Evolutionary conservation across 2,797 vertebrate genomes (phyloP).

Genomic region (Nannoperca australis): DNA sequence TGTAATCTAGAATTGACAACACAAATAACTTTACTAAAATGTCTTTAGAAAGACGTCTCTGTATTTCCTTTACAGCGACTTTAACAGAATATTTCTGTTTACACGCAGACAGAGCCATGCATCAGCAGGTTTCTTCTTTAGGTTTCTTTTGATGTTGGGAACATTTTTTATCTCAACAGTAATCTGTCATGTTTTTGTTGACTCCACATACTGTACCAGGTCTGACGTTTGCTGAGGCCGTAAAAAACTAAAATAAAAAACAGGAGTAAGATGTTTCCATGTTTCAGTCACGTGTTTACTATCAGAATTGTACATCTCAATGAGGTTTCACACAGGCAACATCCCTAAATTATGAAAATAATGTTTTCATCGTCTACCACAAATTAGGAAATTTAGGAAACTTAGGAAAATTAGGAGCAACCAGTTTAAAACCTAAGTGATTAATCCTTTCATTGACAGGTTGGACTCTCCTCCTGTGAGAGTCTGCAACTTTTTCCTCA

Average conservation of each 20-base stretch:
- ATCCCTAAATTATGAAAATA: neutral
- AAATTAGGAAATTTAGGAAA: constrained; percentile 6
- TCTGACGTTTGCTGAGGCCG: constrained; percentile 32
- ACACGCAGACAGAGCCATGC: neutral
- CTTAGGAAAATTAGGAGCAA: constrained; percentile 1
- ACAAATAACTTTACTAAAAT: too few species aligned
- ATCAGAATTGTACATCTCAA: constrained; percentile 1
- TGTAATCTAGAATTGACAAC: too few species aligned
- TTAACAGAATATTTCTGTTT: constrained; percentile 22
- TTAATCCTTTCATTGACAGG: constrained; percentile 17
- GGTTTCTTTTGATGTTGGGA: neutral
- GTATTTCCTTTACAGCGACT: too few species aligned
- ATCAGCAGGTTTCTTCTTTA: neutral
- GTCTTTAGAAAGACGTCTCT: too few species aligned
- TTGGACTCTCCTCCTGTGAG: neutral
- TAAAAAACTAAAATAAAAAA: constrained; percentile 42
- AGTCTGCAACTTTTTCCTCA: constrained; percentile 12
- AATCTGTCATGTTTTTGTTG: constrained; percentile 31
- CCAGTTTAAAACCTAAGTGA: constrained; percentile 17
- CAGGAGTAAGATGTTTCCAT: constrained; percentile 37
- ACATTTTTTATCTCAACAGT: constrained; percentile 13
- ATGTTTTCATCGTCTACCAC: constrained; percentile 33
- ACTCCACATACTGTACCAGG: constrained; percentile 13
- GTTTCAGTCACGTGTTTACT: neutral
- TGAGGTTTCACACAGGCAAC: constrained; percentile 20